Base-by-base conservation (phyloP, 2,888 invertebrate genomes). In the Ellobium chinense region DNA sequence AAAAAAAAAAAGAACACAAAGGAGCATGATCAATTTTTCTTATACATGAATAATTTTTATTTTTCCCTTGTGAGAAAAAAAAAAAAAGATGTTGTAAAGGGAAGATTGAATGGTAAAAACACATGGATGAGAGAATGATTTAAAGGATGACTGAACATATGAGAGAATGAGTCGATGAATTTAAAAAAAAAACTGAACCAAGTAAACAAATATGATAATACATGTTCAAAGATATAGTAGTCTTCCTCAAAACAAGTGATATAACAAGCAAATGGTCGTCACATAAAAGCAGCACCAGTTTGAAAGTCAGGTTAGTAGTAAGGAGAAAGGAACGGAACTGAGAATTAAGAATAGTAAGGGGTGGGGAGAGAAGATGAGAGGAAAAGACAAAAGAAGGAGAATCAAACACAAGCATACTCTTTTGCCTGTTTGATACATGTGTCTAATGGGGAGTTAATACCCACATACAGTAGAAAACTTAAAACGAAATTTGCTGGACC, bases 41-140 rank as follows among this genome's bases (percentile, higher is more conserved):
- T 56, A 56, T 56, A 70, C 46, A 56, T 70, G 70, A 70, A 70
- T 70, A 70, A 34, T 56, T 70, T n/a, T 70, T 70, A 70, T 70
- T 70, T 70, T 70, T 31, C 58, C 34, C 34, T 54, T 34, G 29
- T 56, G 27, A 31, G 56, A 58, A 56, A 70, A 70, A 70, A 60
- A 60, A 60, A 60, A 60, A 60, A 46, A 70, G 34, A 70, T 31
- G 34, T 1, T 70, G 34, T 21, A 66, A 70, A 31, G 27, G 56
- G 31, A 31, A 31, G 34, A 34, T 70, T 56, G 70, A 46, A 29
- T 54, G 31, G 46, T 56, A 27, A 54, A 34, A 70, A 14, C 29
- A 56, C 24, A 46, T 21, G 4, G n/a, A 37, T 70, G 31, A 70
- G n/a, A 70, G n/a, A 70, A 56, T 56, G 21, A 18, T 31, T 18